These are phyloP conservation scores for Megathymus violae DNA, from an alignment of 1,140 invertebrate genomes.

Conservation along the genomic window DNA sequence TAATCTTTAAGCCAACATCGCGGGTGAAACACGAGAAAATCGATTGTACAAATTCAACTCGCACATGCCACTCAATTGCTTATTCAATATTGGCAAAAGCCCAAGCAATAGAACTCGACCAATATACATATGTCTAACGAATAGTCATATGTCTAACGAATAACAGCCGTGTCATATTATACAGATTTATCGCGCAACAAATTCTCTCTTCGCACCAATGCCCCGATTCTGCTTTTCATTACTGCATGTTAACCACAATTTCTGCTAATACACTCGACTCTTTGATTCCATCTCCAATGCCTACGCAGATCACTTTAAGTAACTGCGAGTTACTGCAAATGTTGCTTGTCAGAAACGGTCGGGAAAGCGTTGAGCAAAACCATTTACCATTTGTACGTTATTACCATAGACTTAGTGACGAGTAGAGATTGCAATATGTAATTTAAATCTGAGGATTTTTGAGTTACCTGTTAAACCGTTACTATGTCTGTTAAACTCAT, in stretches of 20 bases:
- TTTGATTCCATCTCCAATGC: slow-evolving; percentile 39
- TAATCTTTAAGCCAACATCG: too few relatives aligned
- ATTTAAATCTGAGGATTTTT: too few relatives aligned
- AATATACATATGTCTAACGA: too few relatives aligned
- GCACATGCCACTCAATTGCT: too few relatives aligned
- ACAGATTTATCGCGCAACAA: neutral
- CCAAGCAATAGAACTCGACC: too few relatives aligned
- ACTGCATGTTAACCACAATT: slow-evolving; percentile 21
- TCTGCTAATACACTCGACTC: slow-evolving; percentile 20
- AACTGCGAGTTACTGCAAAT: slow-evolving; percentile 34
- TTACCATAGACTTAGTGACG: neutral
- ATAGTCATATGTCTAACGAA: neutral
- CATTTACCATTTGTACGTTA: slow-evolving; percentile 26
- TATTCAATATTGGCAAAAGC: too few relatives aligned
- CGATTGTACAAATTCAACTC: too few relatives aligned
- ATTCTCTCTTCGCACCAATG: neutral
- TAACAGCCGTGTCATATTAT: neutral
- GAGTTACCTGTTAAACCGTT: too few relatives aligned
- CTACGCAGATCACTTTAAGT: slow-evolving; percentile 37
- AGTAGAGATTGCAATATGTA: neutral
- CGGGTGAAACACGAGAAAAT: too few relatives aligned
- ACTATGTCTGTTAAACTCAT: too few relatives aligned
- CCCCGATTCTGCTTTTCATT: slow-evolving; percentile 6
- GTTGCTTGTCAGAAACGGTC: slow-evolving; percentile 34
- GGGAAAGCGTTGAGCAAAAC: slow-evolving; percentile 37